Conservation (phyloP, 2,888 invertebrate species). For the Yponomeuta cagnagella region DNA sequence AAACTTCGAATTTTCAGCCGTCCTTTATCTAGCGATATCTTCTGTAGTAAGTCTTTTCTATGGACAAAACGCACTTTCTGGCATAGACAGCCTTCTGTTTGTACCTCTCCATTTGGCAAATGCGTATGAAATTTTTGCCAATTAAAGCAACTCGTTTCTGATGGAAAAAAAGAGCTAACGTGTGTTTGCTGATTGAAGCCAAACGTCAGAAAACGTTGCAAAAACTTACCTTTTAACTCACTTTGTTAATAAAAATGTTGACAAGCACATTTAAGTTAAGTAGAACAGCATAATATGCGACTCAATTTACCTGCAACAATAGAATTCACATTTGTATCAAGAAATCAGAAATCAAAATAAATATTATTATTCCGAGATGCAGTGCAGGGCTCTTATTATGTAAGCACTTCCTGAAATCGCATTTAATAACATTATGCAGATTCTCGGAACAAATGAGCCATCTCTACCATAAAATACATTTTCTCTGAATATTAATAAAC, state of each 20-base stretch:
- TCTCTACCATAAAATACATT: too few species aligned
- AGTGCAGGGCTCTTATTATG: too few species aligned
- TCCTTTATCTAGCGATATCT: too few species aligned
- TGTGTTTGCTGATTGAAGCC: background rate
- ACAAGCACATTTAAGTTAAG: background rate
- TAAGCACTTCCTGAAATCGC: too few species aligned
- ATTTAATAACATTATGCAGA: too few species aligned
- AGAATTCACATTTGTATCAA: background rate
- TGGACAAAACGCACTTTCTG: too few species aligned
- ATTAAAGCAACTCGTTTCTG: conserved; percentile 7
- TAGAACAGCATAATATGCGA: background rate
- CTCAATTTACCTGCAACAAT: background rate
- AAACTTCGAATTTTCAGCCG: too few species aligned
- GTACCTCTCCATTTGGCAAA: background rate
- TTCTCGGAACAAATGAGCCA: too few species aligned
- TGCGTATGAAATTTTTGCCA: conserved; percentile 10
- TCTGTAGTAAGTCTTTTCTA: too few species aligned
- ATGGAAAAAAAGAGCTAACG: background rate
- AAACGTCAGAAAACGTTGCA: background rate
- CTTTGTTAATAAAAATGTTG: too few species aligned
- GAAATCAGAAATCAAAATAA: background rate
- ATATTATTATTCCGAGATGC: background rate
- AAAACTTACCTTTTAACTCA: background rate
- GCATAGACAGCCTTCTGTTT: background rate
- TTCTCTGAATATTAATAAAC: too few species aligned